Conservation (phyloP, 2,888 invertebrate species). For the Brachyptera putata region DNA sequence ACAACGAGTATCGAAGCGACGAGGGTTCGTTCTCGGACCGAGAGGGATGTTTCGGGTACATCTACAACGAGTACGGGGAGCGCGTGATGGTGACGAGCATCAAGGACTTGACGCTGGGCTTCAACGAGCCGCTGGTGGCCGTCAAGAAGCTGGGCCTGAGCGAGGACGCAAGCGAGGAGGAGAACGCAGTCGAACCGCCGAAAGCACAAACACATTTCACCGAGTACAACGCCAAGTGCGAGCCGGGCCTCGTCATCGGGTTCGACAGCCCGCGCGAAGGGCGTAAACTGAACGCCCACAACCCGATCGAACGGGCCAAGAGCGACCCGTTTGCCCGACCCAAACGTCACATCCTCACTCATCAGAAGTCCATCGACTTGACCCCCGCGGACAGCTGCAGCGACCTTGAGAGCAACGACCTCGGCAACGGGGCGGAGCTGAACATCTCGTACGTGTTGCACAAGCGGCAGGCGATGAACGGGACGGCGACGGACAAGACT, state of each 20-base stretch:
- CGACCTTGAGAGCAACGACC: conserved; percentile 55
- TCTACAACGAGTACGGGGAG: conserved; percentile 10
- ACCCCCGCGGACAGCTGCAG: conserved; percentile 83
- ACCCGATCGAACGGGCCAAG: conserved; percentile 77
- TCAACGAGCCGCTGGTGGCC: conserved; percentile 45
- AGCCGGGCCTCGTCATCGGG: conserved; percentile 41
- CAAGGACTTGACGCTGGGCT: background rate
- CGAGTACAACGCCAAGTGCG: conserved; percentile 36
- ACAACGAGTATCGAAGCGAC: conserved; percentile 16
- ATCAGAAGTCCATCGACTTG: conserved; percentile 79
- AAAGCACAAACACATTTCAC: conserved; percentile 27
- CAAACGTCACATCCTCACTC: conserved; percentile 74
- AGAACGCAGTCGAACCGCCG: background rate
- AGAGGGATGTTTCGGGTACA: conserved; percentile 9
- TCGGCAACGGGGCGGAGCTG: conserved; percentile 49
- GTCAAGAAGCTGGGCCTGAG: no score
- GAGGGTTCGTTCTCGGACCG: conserved; percentile 12
- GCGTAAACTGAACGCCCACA: conserved; percentile 53
- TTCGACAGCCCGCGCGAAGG: conserved; percentile 39
- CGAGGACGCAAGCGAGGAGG: no score
- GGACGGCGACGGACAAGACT: conserved; percentile 62
- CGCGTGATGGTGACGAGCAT: conserved; percentile 1
- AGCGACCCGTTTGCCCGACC: conserved; percentile 71
- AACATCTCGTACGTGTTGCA: conserved; percentile 83
- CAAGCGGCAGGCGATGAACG: conserved; percentile 81